phyloP scores from a whole-genome alignment of 2,797 vertebrate species.

The Borostomias antarcticus region DNA sequence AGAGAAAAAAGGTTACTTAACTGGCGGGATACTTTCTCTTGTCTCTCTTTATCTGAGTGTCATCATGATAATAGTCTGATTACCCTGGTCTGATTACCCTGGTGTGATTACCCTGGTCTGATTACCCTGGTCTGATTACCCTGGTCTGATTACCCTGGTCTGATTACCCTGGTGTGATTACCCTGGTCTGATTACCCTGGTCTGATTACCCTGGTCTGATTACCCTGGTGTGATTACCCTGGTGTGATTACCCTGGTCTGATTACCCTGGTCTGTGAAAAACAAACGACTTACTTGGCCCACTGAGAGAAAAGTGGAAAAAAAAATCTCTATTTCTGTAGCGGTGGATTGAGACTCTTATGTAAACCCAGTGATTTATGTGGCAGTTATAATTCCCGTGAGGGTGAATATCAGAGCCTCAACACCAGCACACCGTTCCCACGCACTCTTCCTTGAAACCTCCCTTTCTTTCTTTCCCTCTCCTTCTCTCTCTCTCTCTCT shows the following conservation, averaged over 20 bases:
- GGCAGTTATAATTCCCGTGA: constrained; percentile 22
- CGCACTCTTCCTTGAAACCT: neutral
- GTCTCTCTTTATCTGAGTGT: no score
- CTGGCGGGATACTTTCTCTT: no score
- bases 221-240: no score
- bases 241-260: no score
- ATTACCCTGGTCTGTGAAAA: constrained; percentile 4
- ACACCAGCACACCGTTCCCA: constrained; percentile 6
- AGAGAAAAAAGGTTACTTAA: constrained; percentile 9
- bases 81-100: constrained; percentile 5
- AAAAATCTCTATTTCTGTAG: constrained; percentile 26
- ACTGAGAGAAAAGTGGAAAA: neutral
- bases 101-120: no score
- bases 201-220: constrained; percentile 7
- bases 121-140: constrained; percentile 1
- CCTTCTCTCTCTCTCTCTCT: no score
- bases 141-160: neutral
- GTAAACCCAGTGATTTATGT: constrained; percentile 42
- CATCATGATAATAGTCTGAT: neutral
- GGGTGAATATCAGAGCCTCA: neutral
- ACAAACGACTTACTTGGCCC: neutral
- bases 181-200: neutral
- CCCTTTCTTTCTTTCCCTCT: no score
- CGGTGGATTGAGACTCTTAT: constrained; percentile 15
- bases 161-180: no score